Base-by-base conservation (phyloP, 2,113 vertebrate genomes). In the Perca fluviatilis region DNA sequence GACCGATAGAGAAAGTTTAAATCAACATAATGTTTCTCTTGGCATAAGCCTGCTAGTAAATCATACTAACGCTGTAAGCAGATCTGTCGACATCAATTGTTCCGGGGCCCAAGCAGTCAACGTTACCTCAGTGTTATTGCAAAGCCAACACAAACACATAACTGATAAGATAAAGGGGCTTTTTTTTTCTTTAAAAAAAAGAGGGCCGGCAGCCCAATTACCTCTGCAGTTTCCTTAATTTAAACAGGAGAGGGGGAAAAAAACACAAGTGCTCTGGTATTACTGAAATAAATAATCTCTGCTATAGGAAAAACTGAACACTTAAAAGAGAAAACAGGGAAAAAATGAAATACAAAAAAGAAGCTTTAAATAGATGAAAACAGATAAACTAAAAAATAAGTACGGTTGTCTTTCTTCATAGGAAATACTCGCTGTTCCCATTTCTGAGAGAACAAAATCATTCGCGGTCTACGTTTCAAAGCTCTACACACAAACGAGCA, bases 1-100 rank as follows among this genome's bases (percentile, higher is more conserved):
- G 87, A 91, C 93, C 71, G 89, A 93, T 92, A 87, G 79, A 87
- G 82, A 91, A 92, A 89, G 89, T 93, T 93, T 88, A 85, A 83
- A 92, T 90, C 85, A 82, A 91, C 90, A 68, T 83, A 80, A 92
- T 89, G 90, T 87, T 91, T 70, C 86, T 89, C 23, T 62, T 88
- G 91, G 88, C 85, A 67, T 27, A n/a, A 25, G 64, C 58, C 51
- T 2, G 10, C 69, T 0, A 18, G 82, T 89, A 80, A 93, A 92
- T 92, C 86, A 91, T 63, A 27, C 27, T 27, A 86, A 76, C 47
- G 54, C 61, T 53, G 65, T 40, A 73, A 77, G 75, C 79, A 82
- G 67, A 87, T 87, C 90, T 87, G 82, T 90, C 85, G 7, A 50
- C 91, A 83, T 88, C 85, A 83, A 84, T 91, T 92, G 89, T 91